Evolutionary conservation across 2,888 invertebrate genomes (phyloP).

Genomic region (Chirona hameri): DNA sequence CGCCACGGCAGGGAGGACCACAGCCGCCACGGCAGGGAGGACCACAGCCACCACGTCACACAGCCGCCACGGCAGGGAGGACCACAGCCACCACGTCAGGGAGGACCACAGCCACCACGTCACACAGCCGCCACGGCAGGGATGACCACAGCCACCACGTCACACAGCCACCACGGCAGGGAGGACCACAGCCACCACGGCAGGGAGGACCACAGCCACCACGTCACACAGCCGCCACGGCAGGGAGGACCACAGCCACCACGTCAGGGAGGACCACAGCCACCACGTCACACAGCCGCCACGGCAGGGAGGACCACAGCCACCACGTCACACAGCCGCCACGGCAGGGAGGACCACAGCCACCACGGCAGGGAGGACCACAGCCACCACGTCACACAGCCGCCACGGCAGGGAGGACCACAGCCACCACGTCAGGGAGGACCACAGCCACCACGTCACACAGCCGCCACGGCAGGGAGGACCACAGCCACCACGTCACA

Average conservation of each 20-base stretch:
- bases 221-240: background rate
- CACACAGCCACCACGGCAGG: background rate
- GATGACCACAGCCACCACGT: too few species aligned
- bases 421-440: background rate
- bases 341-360: background rate
- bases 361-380: background rate
- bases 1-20: constrained; percentile 50
- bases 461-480: background rate
- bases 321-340: background rate
- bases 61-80: constrained; percentile 28
- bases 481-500: too few species aligned
- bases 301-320: background rate
- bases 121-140: background rate
- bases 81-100: background rate
- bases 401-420: background rate
- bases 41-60: constrained; percentile 29
- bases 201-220: too few species aligned
- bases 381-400: background rate
- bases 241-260: background rate
- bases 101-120: too few species aligned
- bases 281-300: background rate
- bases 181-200: background rate
- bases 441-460: too few species aligned
- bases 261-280: background rate
- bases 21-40: constrained; percentile 56